Base-by-base conservation (phyloP, 2,113 vertebrate genomes). In the Ceuthmochares aereus region DNA sequence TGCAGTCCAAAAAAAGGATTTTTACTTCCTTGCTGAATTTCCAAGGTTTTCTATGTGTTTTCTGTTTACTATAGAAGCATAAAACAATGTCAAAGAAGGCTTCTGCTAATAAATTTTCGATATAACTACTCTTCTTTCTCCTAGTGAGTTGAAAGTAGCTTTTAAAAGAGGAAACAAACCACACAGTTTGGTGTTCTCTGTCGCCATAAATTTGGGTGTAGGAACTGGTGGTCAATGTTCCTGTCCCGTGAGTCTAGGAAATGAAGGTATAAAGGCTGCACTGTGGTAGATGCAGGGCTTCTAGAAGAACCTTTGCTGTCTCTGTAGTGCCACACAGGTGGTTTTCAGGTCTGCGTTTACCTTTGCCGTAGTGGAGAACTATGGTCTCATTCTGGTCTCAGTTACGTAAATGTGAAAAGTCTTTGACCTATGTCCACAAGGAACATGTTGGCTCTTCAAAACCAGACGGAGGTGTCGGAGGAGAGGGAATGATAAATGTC, bases 21-120 rank as follows among this genome's bases (percentile, higher is more conserved):
- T 30, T 12, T 12, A 1, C 21, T 40, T 62, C 43, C 62, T 78
- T 84, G 62, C 80, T 91, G 76, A 64, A 90, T 90, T 96, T 96
- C 83, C 45, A 96, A 56, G 56, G 80, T 84, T 92, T 95, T 90
- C 94, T 95, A 1, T 58, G 63, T 84, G 82, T 84, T 96, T 89
- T 76, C 26, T 95, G 1, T 83, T 95, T 89, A 70, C 56, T 84
- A 29, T 19, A 86, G 56, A 86, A 73, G 54, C 63, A 54, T 40
- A 34, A 90, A 91, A 51, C 2, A 5, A 62, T 73, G 51, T 64
- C 40, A 60, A 15, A 54, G n/a, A 42, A 26, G 8, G 42, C 64
- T 55, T 72, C 68, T 68, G 51, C 80, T 95, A 82, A 74, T 40
- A 68, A 42, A 63, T 54, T 58, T 29, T 45, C 19, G 7, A n/a